Base-by-base conservation (phyloP, 2,113 vertebrate genomes). In the Gasterosteus aculeatus region DNA sequence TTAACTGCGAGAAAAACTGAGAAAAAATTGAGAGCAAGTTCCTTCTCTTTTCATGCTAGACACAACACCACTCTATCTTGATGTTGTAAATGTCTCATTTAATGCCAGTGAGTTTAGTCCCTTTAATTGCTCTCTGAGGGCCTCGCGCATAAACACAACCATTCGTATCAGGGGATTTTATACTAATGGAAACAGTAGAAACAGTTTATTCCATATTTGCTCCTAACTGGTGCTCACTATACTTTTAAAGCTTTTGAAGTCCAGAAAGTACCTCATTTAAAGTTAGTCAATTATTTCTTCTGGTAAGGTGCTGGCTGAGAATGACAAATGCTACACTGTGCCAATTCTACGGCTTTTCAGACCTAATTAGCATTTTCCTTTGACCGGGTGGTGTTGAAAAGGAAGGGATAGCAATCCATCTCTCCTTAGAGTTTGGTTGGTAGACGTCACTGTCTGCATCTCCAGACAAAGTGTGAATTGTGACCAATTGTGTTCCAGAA, bases 301-400 rank as follows among this genome's bases (percentile, higher is more conserved):
- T 73, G 39, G 85, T 64, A 69, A 49, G n/a, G 14, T 62, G 57
- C 35, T 33, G 75, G 71, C 65, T 89, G 62, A 57, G 3, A 70
- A 68, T 46, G 42, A 71, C 77, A 71, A 75, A 46, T 10, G 63
- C 68, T 35, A 18, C 57, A 74, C 47, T 41, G 60, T 38, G 57
- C 60, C 57, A 61, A 38, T 51, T 61, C 31, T 29, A 41, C 67
- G 53, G 64, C 33, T 54, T 39, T 63, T 31, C n/a, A 64, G 31
- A 41, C 56, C 69, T 78, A 58, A 89, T 89, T 87, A 87, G 78
- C 82, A 81, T 87, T 73, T 77, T 57, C 62, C 77, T 76, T 85
- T 78, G 73, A 77, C 54, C 0, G 16, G 15, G 31, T 26, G 77
- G 66, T 35, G 58, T 74, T 87, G 65, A 61, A 86, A 78, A 85